A percentile compares a stretch with the other conserved stretches of the same genome.
These are phyloP conservation scores for Ammospiza maritima DNA, from an alignment of 2,797 vertebrate species.

Conservation along the genomic window DNA sequence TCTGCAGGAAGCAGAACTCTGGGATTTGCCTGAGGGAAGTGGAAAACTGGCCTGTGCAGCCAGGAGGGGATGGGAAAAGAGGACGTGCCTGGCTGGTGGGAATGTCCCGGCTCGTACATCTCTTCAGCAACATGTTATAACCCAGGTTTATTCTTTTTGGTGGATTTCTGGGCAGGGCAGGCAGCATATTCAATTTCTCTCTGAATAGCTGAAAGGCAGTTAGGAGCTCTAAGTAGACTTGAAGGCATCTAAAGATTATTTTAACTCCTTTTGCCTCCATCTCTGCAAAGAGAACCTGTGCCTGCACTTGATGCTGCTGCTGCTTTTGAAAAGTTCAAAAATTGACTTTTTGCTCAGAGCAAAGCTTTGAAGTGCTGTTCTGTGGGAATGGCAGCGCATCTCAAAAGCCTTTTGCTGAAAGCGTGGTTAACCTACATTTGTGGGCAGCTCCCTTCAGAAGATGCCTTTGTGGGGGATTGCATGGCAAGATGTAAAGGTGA, in stretches of 20 bases:
- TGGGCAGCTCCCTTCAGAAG: slow-evolving; percentile 27
- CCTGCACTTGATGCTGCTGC: slow-evolving; percentile 17
- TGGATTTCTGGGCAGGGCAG: slow-evolving; percentile 50
- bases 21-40: slow-evolving; percentile 41
- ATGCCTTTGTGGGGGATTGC: background rate
- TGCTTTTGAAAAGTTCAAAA: slow-evolving; percentile 45
- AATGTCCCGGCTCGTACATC: background rate
- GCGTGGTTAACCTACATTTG: slow-evolving; percentile 24
- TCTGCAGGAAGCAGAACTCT: background rate
- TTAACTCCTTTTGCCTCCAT: slow-evolving; percentile 5
- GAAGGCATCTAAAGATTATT: slow-evolving; percentile 35
- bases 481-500: slow-evolving; percentile 5
- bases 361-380: slow-evolving; percentile 55
- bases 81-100: slow-evolving; percentile 25
- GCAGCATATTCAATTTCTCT: background rate
- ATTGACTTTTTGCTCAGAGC: slow-evolving; percentile 46
- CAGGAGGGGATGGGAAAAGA: slow-evolving; percentile 39
- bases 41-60: slow-evolving; percentile 11
- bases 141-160: slow-evolving; percentile 17
- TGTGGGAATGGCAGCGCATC: slow-evolving; percentile 23
- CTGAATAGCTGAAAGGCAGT: slow-evolving; percentile 53
- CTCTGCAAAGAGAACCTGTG: background rate
- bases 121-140: background rate
- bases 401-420: background rate
- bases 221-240: slow-evolving; percentile 2